Evolutionary conservation across 2,797 vertebrate genomes (phyloP).

Genomic region (Premnoplex brunnescens): DNA sequence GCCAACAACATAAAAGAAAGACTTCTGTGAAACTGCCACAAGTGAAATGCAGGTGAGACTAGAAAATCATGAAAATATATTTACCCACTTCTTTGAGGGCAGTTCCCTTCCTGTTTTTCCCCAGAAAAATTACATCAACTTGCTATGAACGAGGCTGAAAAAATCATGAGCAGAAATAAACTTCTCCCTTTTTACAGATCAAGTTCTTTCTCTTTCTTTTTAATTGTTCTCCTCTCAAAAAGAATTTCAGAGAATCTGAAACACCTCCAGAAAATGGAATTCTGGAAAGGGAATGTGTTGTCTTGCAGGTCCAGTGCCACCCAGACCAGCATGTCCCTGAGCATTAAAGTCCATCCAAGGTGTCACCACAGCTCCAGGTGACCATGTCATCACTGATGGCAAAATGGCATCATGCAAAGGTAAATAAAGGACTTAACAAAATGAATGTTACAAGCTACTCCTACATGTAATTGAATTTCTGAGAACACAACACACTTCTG

Average conservation of each 20-base stretch:
- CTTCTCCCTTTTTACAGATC: background rate
- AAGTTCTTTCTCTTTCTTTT: background rate
- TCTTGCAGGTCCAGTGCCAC: background rate
- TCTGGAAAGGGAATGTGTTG: background rate
- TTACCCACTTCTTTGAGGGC: background rate
- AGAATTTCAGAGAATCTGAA: background rate
- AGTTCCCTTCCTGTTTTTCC: background rate
- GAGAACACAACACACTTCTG: fast-evolving
- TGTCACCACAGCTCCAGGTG: background rate
- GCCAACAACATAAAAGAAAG: background rate
- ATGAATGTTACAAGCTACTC: background rate
- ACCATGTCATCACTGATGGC: fast-evolving
- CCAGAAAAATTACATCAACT: background rate
- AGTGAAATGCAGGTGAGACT: background rate
- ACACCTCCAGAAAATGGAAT: background rate
- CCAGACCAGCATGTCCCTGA: background rate
- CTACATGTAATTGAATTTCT: background rate
- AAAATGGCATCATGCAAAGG: background rate
- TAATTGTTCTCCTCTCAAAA: background rate
- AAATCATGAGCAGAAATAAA: background rate
- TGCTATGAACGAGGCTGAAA: background rate
- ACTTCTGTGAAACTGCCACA: background rate
- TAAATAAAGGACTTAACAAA: background rate
- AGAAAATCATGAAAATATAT: background rate
- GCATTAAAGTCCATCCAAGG: background rate